Conservation (phyloP, 2,888 invertebrate genomes). For the Chrysodeixis includens region DNA sequence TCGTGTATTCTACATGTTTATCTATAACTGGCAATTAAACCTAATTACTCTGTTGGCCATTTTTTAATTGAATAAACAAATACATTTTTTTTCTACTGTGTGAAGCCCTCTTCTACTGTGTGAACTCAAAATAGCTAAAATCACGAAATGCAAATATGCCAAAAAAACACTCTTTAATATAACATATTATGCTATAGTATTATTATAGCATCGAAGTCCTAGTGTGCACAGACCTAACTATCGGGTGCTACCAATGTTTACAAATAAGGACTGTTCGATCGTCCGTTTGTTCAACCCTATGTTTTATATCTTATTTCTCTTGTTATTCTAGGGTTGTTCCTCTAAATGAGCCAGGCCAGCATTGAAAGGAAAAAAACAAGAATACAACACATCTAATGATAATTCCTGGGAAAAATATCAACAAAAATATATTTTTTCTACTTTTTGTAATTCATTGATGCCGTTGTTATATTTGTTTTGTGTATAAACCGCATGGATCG, state of each 20-base stretch:
- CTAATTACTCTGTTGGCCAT: no score
- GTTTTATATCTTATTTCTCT: constrained; percentile 58
- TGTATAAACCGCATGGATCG: background rate
- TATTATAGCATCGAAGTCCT: constrained; percentile 10
- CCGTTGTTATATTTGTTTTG: background rate
- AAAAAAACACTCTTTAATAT: no score
- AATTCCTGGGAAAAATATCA: background rate
- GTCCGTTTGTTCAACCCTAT: constrained; percentile 71
- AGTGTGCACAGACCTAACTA: constrained; percentile 40
- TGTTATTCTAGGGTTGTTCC: constrained; percentile 48
- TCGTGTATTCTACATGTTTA: no score
- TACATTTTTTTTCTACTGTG: no score
- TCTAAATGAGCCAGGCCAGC: constrained; percentile 32
- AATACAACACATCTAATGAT: constrained; percentile 43
- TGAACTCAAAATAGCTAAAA: no score
- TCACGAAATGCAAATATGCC: no score
- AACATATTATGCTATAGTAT: no score
- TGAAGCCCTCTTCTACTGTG: no score
- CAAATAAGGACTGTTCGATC: constrained; percentile 77
- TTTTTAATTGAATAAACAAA: no score
- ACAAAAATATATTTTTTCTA: background rate
- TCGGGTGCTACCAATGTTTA: constrained; percentile 77
- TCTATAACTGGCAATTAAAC: no score
- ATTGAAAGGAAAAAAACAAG: constrained; percentile 36
- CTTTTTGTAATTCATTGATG: background rate